Conservation (phyloP, 2,113 vertebrate genomes). For the Galemys pyrenaicus region DNA sequence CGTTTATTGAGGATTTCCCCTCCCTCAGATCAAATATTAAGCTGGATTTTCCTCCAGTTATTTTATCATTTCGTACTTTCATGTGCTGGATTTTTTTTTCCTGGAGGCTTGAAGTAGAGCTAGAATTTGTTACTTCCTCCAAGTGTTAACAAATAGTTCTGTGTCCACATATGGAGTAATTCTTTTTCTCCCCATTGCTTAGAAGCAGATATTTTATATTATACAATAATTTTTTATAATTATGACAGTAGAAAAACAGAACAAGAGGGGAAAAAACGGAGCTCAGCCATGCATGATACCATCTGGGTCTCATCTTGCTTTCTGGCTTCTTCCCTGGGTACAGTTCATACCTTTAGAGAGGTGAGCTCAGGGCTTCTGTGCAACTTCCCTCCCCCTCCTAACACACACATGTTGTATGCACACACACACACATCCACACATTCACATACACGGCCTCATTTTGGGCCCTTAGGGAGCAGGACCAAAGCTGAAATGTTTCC, state of each 20-base stretch:
- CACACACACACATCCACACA: not conserved
- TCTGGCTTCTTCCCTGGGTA: not conserved
- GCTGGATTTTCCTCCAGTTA: conserved; percentile 16
- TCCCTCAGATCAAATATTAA: not conserved
- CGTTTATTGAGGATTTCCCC: not conserved
- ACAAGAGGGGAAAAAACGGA: not conserved
- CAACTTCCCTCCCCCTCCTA: not conserved
- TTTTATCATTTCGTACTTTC: not conserved
- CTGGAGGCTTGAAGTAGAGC: not conserved
- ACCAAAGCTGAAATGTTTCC: not conserved
- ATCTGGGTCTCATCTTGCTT: not conserved
- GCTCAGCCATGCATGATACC: not conserved
- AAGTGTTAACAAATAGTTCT: not conserved
- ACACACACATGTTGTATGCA: too few species aligned
- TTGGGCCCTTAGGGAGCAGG: not conserved
- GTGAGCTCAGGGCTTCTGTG: not conserved
- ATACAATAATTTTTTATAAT: not conserved
- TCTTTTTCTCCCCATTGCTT: not conserved
- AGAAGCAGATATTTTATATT: not conserved
- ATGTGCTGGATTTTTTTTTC: conserved; percentile 7
- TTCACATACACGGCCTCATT: not conserved
- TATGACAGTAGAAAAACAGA: not conserved
- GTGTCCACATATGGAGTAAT: not conserved
- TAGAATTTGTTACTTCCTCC: conserved; percentile 14
- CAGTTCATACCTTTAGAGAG: not conserved